Evolutionary conservation across 2,113 vertebrate genomes (phyloP).

Genomic region (Crotalus tigris): DNA sequence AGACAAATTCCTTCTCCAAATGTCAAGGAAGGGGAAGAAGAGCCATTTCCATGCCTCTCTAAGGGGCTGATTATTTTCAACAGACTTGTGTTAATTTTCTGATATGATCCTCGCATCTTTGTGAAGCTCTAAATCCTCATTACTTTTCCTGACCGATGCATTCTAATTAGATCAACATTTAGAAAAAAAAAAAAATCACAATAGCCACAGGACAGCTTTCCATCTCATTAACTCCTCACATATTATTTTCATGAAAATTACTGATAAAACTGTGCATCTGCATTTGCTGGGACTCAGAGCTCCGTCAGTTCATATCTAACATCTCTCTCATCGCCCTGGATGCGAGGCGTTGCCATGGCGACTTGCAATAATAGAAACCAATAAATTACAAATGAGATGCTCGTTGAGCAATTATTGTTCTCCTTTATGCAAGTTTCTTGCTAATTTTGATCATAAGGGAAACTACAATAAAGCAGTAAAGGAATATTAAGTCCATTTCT

Average conservation of each 20-base stretch:
- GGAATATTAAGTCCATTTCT: constrained; percentile 77
- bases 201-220: constrained; percentile 83
- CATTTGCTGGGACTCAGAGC: constrained; percentile 76
- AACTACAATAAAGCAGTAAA: constrained; percentile 75
- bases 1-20: constrained; percentile 46
- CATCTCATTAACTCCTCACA: constrained; percentile 87
- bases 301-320: constrained; percentile 77
- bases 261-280: constrained; percentile 85
- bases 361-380: constrained; percentile 84
- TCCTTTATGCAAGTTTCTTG: constrained; percentile 84
- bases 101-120: constrained; percentile 79
- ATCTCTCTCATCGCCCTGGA: constrained; percentile 79
- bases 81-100: constrained; percentile 78
- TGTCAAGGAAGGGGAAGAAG: constrained; percentile 41
- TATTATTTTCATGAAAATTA: constrained; percentile 88
- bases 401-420: constrained; percentile 85
- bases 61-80: constrained; percentile 73
- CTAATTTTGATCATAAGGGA: constrained; percentile 86
- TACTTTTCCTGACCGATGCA: constrained; percentile 82
- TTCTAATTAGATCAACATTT: constrained; percentile 84
- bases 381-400: constrained; percentile 86
- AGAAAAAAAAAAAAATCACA: constrained; percentile 68
- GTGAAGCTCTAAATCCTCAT: constrained; percentile 79
- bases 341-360: constrained; percentile 72
- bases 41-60: constrained; percentile 51